Conservation (phyloP, 2,113 vertebrate genomes). For the Nothobranchius kuhntae region DNA sequence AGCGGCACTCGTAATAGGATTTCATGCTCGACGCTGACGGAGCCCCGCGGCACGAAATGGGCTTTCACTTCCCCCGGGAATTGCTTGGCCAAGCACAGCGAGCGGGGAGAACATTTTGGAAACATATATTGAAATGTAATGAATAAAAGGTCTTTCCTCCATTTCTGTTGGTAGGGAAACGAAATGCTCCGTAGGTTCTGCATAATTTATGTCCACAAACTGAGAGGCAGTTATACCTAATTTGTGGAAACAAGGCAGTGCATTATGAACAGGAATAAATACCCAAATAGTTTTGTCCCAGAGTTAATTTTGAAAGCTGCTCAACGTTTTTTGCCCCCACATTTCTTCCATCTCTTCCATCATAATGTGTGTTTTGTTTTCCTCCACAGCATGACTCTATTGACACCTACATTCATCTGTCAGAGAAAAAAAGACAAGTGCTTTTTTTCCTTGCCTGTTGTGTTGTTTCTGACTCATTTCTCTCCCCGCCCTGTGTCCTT, state of each 20-base stretch:
- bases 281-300: slow-evolving; percentile 17
- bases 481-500: slow-evolving; percentile 68
- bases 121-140: slow-evolving; percentile 74
- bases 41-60: slow-evolving; percentile 68
- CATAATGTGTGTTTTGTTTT: slow-evolving; percentile 26
- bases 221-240: slow-evolving; percentile 31
- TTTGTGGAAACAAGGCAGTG: slow-evolving; percentile 65
- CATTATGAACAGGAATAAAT: slow-evolving; percentile 42
- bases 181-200: slow-evolving; percentile 33
- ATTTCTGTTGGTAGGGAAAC: slow-evolving; percentile 19
- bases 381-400: slow-evolving; percentile 51
- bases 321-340: slow-evolving; percentile 13
- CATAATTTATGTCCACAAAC: slow-evolving; percentile 41
- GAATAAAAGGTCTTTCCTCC: slow-evolving; percentile 55
- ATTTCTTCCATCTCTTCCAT: slow-evolving; percentile 21
- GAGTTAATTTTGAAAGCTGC: slow-evolving; percentile 30
- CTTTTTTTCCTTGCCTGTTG: slow-evolving; percentile 71
- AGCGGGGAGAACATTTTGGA: slow-evolving; percentile 65
- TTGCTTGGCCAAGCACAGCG: slow-evolving; percentile 62
- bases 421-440: slow-evolving; percentile 69
- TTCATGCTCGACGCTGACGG: slow-evolving; percentile 70
- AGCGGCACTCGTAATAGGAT: slow-evolving; percentile 75
- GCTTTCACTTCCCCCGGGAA: slow-evolving; percentile 68
- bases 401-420: slow-evolving; percentile 77
- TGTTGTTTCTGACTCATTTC: slow-evolving; percentile 76